A percentile compares a stretch with the other conserved stretches of the same genome.
Evolutionary conservation across 2,113 vertebrate genomes (phyloP).

Genomic region (Passer montanus): DNA sequence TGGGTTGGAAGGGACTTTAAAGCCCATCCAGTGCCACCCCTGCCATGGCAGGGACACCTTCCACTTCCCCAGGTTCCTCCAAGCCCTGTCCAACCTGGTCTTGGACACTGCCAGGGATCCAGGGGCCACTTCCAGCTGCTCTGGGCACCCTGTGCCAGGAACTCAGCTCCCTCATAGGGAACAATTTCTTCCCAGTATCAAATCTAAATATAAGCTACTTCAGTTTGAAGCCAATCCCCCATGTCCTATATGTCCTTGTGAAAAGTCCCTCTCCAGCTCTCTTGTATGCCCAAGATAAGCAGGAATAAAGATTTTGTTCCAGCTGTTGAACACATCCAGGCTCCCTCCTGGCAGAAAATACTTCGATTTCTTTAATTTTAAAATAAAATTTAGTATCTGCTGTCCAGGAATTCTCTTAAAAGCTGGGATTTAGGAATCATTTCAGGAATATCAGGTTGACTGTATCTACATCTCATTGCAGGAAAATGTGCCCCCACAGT

Average conservation of each 20-base stretch:
- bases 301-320: not conserved
- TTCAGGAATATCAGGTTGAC: not conserved
- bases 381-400: not conserved
- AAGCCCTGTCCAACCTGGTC: fast-evolving
- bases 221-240: not conserved
- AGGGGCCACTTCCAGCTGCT: not conserved
- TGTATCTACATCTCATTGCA: not conserved
- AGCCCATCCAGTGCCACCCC: not conserved
- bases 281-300: not conserved
- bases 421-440: not conserved
- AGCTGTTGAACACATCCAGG: not conserved
- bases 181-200: not conserved
- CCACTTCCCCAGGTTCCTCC: fast-evolving
- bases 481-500: not conserved
- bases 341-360: not conserved
- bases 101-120: not conserved
- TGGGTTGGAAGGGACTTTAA: not conserved
- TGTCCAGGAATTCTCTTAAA: not conserved
- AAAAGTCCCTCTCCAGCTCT: not conserved
- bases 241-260: not conserved
- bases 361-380: not conserved
- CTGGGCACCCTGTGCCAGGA: not conserved
- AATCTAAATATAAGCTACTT: not conserved
- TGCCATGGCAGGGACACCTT: not conserved
- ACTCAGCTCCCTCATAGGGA: not conserved